phyloP scores from a whole-genome alignment of 2,797 vertebrate species.

The Steatocranus sp. region DNA sequence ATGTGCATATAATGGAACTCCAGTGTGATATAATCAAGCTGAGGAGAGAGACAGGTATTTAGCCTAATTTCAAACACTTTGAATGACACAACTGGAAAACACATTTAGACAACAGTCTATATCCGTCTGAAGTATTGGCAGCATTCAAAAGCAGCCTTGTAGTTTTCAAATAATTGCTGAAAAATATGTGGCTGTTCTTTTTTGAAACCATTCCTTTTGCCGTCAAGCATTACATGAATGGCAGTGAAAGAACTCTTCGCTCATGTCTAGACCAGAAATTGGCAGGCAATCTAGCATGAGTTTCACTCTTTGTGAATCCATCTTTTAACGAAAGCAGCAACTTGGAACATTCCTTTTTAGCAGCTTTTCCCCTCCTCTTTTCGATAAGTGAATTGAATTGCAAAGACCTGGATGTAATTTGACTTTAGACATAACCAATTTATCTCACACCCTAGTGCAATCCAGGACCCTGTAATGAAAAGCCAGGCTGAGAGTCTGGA shows the following conservation, averaged over 20 bases:
- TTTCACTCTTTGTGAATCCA: conserved; percentile 38
- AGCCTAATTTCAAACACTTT: not conserved
- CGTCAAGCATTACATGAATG: conserved; percentile 45
- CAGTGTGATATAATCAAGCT: not conserved
- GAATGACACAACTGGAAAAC: conserved; percentile 2
- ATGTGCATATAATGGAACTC: not conserved
- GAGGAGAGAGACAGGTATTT: not conserved
- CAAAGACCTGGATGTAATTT: conserved; percentile 72
- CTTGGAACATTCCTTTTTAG: conserved; percentile 42
- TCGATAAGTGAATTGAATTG: conserved; percentile 67
- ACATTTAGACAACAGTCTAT: not conserved
- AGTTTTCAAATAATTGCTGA: conserved; percentile 40
- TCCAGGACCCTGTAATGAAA: conserved; percentile 65
- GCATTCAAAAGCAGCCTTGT: conserved; percentile 17
- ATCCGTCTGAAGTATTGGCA: not conserved
- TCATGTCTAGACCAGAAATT: conserved; percentile 48
- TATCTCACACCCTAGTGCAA: conserved; percentile 62
- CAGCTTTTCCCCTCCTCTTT: conserved; percentile 26
- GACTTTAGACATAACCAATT: conserved; percentile 79
- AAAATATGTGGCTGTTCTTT: conserved; percentile 47
- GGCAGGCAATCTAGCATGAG: conserved; percentile 51
- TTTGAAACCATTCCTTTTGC: conserved; percentile 48
- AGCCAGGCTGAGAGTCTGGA: conserved; percentile 45
- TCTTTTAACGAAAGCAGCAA: conserved; percentile 40
- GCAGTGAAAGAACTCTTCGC: conserved; percentile 13